phyloP scores from a whole-genome alignment of 2,113 vertebrate genomes.

The Centrocercus urophasianus region DNA sequence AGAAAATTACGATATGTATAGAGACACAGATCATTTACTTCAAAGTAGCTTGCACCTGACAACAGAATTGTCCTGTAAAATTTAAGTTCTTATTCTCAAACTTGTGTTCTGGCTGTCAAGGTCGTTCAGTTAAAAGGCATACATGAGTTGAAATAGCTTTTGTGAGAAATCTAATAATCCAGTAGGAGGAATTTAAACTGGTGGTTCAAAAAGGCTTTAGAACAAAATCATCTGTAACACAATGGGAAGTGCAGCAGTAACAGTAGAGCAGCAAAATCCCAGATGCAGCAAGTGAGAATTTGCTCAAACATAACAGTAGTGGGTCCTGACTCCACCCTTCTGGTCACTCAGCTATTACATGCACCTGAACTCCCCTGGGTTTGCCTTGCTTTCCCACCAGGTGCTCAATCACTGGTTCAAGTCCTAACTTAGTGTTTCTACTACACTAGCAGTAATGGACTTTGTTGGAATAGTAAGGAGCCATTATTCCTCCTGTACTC shows the following conservation, averaged over 20 bases:
- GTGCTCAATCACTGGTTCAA: too few species aligned
- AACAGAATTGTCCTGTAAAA: background rate
- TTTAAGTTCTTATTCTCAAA: background rate
- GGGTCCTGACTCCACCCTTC: too few species aligned
- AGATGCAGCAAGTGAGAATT: too few species aligned
- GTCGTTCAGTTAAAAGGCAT: background rate
- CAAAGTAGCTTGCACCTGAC: background rate
- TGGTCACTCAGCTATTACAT: too few species aligned
- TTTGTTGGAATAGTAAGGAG: background rate
- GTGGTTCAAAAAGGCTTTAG: background rate
- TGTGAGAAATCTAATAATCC: background rate
- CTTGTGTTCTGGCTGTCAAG: background rate
- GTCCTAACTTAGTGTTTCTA: background rate
- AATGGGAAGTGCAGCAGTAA: too few species aligned
- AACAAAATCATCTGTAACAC: background rate
- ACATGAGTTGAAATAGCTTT: background rate
- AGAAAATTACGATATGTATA: background rate
- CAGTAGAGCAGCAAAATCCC: too few species aligned
- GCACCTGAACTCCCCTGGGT: too few species aligned
- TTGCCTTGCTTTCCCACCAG: too few species aligned
- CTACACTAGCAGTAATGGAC: background rate
- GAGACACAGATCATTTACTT: constrained; percentile 22
- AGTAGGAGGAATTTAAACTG: background rate
- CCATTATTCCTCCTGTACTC: background rate
- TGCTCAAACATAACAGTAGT: too few species aligned